These are phyloP conservation scores for Carcharodon carcharias DNA, from an alignment of 2,797 vertebrate species.

Conservation along the genomic window DNA sequence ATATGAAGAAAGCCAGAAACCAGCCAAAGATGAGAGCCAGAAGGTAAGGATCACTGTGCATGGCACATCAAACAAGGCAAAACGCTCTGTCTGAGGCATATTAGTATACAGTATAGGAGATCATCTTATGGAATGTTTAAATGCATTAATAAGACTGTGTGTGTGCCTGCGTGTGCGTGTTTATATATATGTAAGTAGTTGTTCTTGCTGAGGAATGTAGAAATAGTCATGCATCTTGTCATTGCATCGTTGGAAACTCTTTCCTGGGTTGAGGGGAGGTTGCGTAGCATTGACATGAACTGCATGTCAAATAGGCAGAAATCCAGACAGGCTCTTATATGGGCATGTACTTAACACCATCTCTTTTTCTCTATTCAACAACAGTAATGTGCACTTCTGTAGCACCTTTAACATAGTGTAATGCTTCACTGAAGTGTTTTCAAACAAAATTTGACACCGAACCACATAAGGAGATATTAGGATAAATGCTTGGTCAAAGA, in stretches of 20 bases:
- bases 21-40: neutral
- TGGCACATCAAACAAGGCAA: neutral
- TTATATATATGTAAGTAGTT: neutral
- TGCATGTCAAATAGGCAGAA: neutral
- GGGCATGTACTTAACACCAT: neutral
- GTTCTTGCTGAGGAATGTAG: neutral
- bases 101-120: neutral
- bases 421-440: neutral
- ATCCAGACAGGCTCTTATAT: neutral
- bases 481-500: too few species aligned
- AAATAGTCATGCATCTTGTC: neutral
- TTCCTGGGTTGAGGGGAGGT: neutral
- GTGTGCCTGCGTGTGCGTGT: too few species aligned
- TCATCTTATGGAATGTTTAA: neutral
- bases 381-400: neutral
- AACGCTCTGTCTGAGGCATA: neutral
- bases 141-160: neutral
- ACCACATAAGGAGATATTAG: too few species aligned
- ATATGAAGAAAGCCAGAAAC: neutral
- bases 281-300: neutral
- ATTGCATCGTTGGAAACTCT: neutral
- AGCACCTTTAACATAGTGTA: neutral
- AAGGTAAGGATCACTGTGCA: neutral
- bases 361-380: neutral
- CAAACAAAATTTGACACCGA: too few species aligned